phyloP scores from a whole-genome alignment of 2,888 invertebrate species.

The Synanthedon myopaeformis region DNA sequence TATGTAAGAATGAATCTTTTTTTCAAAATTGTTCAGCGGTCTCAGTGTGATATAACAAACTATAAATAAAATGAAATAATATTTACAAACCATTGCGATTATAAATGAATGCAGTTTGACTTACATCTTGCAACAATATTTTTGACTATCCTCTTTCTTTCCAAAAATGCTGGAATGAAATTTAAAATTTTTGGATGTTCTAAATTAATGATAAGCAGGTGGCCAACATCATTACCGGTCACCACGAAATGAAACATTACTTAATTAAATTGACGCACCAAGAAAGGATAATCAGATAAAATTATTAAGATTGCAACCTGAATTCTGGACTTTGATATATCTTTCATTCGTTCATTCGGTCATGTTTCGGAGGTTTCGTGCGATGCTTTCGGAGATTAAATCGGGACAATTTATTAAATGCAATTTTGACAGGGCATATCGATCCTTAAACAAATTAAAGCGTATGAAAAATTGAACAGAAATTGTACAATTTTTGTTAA shows the following conservation, averaged over 20 bases:
- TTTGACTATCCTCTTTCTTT: too few relatives aligned
- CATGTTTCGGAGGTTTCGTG: constrained; percentile 10
- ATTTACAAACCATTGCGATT: too few relatives aligned
- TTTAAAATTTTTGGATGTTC: too few relatives aligned
- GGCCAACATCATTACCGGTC: neutral
- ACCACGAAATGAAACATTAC: constrained; percentile 20
- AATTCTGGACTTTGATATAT: constrained; percentile 58
- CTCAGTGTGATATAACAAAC: too few relatives aligned
- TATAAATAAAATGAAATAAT: too few relatives aligned
- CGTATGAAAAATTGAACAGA: constrained; percentile 12
- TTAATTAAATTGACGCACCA: constrained; percentile 36
- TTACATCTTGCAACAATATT: too few relatives aligned
- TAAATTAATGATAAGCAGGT: neutral
- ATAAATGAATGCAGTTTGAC: too few relatives aligned
- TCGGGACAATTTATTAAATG: constrained; percentile 39
- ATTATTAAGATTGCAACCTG: constrained; percentile 51
- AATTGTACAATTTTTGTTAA: neutral
- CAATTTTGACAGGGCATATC: constrained; percentile 32
- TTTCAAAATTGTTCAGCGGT: too few relatives aligned
- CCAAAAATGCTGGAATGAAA: too few relatives aligned
- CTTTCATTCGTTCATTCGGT: constrained; percentile 26
- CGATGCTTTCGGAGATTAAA: constrained; percentile 27
- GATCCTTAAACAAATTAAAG: constrained; percentile 43
- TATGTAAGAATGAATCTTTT: too few relatives aligned
- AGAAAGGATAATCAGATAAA: constrained; percentile 40